Base-by-base conservation (phyloP, 2,888 invertebrate genomes). In the Drosophila neotestacea region DNA sequence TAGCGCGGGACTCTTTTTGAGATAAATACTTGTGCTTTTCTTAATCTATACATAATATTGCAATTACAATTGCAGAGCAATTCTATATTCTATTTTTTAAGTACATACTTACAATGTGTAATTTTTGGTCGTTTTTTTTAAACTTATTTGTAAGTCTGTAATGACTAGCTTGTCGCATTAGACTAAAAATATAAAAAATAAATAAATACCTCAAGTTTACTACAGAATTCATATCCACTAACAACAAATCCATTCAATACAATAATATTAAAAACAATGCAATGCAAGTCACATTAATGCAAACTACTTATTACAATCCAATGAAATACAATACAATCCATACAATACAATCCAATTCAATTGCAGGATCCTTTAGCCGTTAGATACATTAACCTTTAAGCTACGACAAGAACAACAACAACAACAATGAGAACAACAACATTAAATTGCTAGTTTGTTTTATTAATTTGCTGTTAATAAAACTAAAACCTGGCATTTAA, bases 401-500 rank as follows among this genome's bases (percentile, higher is more conserved):
- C 34, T 50, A 36, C 1, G 36, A 27, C 41, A 42, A 22, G n/a
- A 55, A 42, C 6, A 52, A 6, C 32, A 50, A 50, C 22, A 50
- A 27, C 54, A 50, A 50, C 7, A 50, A 22, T 16, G 16, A 32
- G 22, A 27, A 22, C 32, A 55, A 44, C 22, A 22, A 22, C 22
- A 22, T 22, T 22, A 22, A 22, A 22, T 22, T 22, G 22, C 22
- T 1, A 22, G 22, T 22, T 22, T 22, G 22, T 22, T 32, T 41
- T 16, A 16, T 56, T 61, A 52, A 63, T 41, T 44, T 50, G 38
- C 42, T 39, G 50, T 58, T 56, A 65, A 51, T 65, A 38, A 10
- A 46, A 46, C 60, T 52, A 59, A 52, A 60, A 46, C 41, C 36
- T 46, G 55, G 54, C 51, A 64, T 66, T 84, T 81, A 87, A 84